A percentile compares a stretch with the other conserved stretches of the same genome.
Conservation (phyloP, 2,113 vertebrate genomes). For the Corythoichthys haematopterus region DNA sequence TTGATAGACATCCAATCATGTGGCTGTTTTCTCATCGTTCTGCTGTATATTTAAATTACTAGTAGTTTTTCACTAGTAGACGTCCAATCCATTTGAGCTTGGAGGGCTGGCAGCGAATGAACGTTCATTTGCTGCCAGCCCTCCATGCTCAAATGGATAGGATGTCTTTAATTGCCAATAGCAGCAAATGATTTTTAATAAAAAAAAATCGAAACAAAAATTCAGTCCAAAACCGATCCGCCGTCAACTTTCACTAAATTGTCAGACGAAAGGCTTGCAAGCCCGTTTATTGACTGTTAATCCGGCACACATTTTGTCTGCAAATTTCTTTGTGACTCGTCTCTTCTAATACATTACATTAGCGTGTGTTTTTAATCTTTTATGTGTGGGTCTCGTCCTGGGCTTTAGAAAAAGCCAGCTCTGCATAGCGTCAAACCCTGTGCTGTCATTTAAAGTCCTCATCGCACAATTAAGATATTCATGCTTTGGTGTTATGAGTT, state of each 20-base stretch:
- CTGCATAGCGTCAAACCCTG: background rate
- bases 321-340: background rate
- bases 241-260: background rate
- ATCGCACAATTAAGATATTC: slow-evolving; percentile 8
- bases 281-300: background rate
- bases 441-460: background rate
- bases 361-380: background rate
- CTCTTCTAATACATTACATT: background rate
- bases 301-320: background rate
- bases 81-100: too few species aligned
- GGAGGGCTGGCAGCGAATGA: too few species aligned
- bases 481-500: slow-evolving; percentile 3
- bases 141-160: too few species aligned
- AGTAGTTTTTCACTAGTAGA: too few species aligned
- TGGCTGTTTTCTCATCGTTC: too few species aligned
- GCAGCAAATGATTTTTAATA: too few species aligned
- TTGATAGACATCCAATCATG: too few species aligned
- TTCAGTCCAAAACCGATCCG: background rate
- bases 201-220: too few species aligned
- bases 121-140: too few species aligned
- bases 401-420: background rate
- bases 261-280: background rate
- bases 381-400: background rate
- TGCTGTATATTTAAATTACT: too few species aligned
- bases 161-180: too few species aligned